Evolutionary conservation across 2,113 vertebrate species (phyloP).

Genomic region (rabbit (Oryctolagus cuniculus)): DNA sequence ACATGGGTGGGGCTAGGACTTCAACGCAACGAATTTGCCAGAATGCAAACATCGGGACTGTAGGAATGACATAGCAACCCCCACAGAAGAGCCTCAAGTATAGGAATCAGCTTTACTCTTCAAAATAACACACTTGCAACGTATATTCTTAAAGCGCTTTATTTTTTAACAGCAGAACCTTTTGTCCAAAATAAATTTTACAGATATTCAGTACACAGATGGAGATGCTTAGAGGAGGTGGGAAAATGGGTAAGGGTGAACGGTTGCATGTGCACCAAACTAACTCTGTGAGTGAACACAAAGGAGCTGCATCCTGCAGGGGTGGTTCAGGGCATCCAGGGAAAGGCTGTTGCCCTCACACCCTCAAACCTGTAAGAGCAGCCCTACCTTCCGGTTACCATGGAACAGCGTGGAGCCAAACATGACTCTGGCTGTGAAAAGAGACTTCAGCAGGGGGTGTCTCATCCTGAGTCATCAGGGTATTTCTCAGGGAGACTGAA

Average conservation of each 20-base stretch:
- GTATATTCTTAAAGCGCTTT: not conserved
- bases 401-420: not conserved
- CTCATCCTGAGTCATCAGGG: slow-evolving; percentile 51
- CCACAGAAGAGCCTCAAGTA: not conserved
- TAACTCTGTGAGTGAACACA: not conserved
- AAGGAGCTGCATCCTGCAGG: not conserved
- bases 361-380: not conserved
- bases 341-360: not conserved
- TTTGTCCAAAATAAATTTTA: slow-evolving; percentile 42
- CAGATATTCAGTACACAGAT: not conserved
- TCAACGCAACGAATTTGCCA: not conserved
- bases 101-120: not conserved
- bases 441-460: not conserved
- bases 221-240: not conserved
- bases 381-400: not conserved
- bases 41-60: not conserved
- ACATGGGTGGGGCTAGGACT: not conserved
- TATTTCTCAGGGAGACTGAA: not conserved
- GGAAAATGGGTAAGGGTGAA: not conserved
- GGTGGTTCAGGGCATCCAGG: not conserved
- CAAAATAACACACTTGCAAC: not conserved
- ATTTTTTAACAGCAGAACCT: not conserved
- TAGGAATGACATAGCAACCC: not conserved
- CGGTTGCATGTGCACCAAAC: not conserved
- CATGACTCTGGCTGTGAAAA: not conserved